These are phyloP conservation scores for Bugulina stolonifera DNA, from an alignment of 2,888 invertebrate genomes.

Conservation along the genomic window DNA sequence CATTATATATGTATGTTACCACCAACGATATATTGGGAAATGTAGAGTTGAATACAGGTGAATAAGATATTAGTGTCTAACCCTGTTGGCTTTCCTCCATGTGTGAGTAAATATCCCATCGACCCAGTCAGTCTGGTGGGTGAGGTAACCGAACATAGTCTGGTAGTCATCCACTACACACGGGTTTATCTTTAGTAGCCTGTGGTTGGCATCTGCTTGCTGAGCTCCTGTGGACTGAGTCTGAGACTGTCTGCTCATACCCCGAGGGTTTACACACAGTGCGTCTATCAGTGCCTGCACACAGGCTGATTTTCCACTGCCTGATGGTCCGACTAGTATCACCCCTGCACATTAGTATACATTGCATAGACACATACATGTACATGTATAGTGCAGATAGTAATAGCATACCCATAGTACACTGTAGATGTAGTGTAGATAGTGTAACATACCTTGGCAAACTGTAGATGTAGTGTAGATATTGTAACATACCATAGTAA, in stretches of 20 bases:
- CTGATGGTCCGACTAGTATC: slow-evolving; percentile 50
- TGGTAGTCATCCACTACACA: slow-evolving; percentile 48
- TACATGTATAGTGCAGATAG: too few species aligned
- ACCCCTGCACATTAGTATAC: slow-evolving; percentile 44
- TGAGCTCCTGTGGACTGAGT: slow-evolving; percentile 32
- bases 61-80: too few species aligned
- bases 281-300: slow-evolving; percentile 48
- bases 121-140: slow-evolving; percentile 49
- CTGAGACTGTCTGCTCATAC: slow-evolving; percentile 37
- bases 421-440: too few species aligned
- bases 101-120: slow-evolving; percentile 52
- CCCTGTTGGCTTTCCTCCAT: slow-evolving; percentile 50
- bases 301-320: slow-evolving; percentile 51
- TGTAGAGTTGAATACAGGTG: too few species aligned
- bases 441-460: slow-evolving; percentile 43
- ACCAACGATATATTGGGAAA: too few species aligned
- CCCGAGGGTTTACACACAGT: slow-evolving; percentile 39
- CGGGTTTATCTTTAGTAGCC: slow-evolving; percentile 49
- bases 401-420: too few species aligned
- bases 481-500: too few species aligned
- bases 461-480: slow-evolving; percentile 46
- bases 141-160: slow-evolving; percentile 49
- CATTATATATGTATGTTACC: background rate
- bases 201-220: slow-evolving; percentile 43
- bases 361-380: background rate